Evolutionary conservation across 2,797 vertebrate genomes (phyloP), one percentile per base, ranked within the genome.

Genomic region (Taeniopygia guttata): DNA sequence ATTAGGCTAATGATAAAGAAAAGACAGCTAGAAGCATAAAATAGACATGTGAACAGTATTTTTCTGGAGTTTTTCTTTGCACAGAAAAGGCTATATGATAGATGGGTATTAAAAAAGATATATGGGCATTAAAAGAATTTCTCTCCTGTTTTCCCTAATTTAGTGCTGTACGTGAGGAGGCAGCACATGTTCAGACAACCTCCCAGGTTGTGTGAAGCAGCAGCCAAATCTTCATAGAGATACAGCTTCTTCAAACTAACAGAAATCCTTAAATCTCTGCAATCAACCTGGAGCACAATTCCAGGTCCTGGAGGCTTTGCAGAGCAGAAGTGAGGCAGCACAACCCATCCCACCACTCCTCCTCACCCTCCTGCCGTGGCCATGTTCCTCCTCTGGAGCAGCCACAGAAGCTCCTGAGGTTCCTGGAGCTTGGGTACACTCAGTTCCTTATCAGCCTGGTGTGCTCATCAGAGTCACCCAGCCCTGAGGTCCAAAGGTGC

Each of bases 1-100:
- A 90, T 97, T 95, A 96, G 63, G 85, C 59, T 92, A 94, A 94
- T 96, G 96, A 96, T 72, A 64, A 95, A 81, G 87, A 75, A 87
- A 92, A 94, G 87, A 75, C 76, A 84, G 85, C 80, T 79, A 92
- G 91, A 94, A 90, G 52, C 83, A 90, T 68, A 82, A 79, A 95
- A 89, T 86, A 95, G 82, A 87, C 91, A 93, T 32, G 49, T 91
- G 92, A 76, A 58, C 64, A 87, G 67, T 62, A 94, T 97, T 94
- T 93, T 95, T 48, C 54, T 75, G 78, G 49, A 68, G n/a, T 48
- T 82, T 77, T 83, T 42, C 64, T 85, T 92, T 79, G 70, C 85
- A 79, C 2, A 20, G 73, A 84, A 92, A 95, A 92, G 64, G 56
- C 56, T 38, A 38, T 67, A 81, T 59, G 9, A 92, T 73, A 84